Percentiles rank a stretch among this genome's conserved stretches.
Conservation (phyloP, 2,113 vertebrate species). For the Passer domesticus region DNA sequence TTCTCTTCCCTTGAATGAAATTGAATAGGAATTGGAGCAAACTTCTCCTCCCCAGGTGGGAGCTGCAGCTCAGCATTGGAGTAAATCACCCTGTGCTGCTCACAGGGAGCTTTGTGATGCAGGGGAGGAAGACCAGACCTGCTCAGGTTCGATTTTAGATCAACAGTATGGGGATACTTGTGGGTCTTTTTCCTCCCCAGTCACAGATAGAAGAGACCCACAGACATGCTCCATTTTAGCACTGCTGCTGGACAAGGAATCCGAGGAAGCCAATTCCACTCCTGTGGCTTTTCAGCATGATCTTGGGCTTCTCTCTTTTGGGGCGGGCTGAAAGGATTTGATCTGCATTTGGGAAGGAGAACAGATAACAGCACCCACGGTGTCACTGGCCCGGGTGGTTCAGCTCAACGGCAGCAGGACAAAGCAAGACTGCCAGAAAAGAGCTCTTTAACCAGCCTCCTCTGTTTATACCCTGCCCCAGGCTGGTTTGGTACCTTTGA, state of each 20-base stretch:
- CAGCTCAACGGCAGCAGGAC: background rate
- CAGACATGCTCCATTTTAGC: background rate
- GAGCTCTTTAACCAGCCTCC: background rate
- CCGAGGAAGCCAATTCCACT: rapidly evolving
- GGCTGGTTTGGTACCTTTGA: background rate
- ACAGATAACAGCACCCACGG: background rate
- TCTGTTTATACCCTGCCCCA: background rate
- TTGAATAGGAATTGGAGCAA: conserved; percentile 3
- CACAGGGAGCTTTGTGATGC: background rate
- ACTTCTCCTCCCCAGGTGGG: background rate
- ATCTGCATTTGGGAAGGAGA: background rate
- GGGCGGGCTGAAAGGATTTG: background rate
- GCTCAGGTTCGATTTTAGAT: background rate
- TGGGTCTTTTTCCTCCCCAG: background rate
- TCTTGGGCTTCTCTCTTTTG: background rate
- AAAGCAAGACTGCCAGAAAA: background rate
- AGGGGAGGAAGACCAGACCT: background rate
- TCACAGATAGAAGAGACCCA: background rate
- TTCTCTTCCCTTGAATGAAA: conserved; percentile 11
- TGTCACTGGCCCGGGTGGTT: rapidly evolving
- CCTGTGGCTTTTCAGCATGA: background rate
- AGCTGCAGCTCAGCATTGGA: background rate
- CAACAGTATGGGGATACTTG: background rate
- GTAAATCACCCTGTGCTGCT: background rate
- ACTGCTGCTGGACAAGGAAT: background rate